Conservation (phyloP, 2,888 invertebrate genomes). For the Saturnia pavonia region DNA sequence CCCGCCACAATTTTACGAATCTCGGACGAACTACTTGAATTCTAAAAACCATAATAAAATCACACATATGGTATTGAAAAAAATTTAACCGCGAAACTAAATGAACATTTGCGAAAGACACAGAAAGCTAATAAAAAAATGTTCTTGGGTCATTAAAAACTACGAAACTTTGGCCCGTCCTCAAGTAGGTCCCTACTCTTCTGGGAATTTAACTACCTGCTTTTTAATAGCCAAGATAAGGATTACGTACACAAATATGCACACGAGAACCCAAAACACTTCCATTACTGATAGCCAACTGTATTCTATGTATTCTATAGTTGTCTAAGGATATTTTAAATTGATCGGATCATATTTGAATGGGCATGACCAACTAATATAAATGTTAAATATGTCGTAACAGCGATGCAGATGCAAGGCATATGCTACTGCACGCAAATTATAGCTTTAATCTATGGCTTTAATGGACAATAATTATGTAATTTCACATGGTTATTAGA, state of each 20-base stretch:
- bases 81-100: conserved; percentile 30
- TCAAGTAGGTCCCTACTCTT: conserved; percentile 59
- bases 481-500: conserved; percentile 22
- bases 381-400: conserved; percentile 45
- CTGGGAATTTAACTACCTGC: conserved; percentile 77
- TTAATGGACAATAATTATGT: conserved; percentile 30
- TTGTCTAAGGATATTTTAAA: conserved; percentile 53
- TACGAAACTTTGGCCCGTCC: conserved; percentile 37
- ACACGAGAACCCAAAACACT: conserved; percentile 54
- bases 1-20: conserved; percentile 10
- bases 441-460: conserved; percentile 35
- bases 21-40: conserved; percentile 9
- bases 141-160: conserved; percentile 52
- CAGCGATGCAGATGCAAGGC: conserved; percentile 52
- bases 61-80: conserved; percentile 44
- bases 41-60: conserved; percentile 25
- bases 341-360: conserved; percentile 51
- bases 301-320: conserved; percentile 15
- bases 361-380: conserved; percentile 60
- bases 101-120: conserved; percentile 56
- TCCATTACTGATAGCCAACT: conserved; percentile 52
- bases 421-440: conserved; percentile 39
- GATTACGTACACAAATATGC: conserved; percentile 62
- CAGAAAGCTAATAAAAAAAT: conserved; percentile 38
- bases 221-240: conserved; percentile 65